Conservation (phyloP, 2,113 vertebrate species). For the Theristicus caerulescens region DNA sequence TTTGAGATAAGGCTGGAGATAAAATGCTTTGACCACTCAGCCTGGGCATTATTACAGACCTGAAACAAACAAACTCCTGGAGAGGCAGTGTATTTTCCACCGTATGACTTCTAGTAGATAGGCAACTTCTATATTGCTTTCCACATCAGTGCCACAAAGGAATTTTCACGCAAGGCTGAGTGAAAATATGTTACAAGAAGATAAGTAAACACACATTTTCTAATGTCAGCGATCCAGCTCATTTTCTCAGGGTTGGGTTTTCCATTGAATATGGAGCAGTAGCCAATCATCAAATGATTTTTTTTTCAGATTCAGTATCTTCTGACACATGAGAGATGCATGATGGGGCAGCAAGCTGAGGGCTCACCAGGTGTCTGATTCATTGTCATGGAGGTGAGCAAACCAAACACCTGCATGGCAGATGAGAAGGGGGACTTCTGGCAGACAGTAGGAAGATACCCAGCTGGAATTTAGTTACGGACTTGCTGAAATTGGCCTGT, state of each 20-base stretch:
- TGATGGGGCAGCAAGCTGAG: neutral
- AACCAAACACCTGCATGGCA: slow-evolving; percentile 35
- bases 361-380: neutral
- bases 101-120: neutral
- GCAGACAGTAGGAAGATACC: slow-evolving; percentile 16
- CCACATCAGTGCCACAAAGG: neutral
- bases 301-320: neutral
- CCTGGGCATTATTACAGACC: neutral
- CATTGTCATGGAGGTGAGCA: neutral
- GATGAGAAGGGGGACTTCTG: slow-evolving; percentile 36
- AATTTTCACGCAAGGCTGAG: slow-evolving; percentile 10
- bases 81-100: neutral
- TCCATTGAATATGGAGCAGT: neutral
- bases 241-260: neutral
- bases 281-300: neutral
- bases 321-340: neutral
- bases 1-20: slow-evolving; percentile 2
- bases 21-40: slow-evolving; percentile 29
- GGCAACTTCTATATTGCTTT: neutral
- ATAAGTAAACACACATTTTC: neutral
- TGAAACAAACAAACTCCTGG: neutral
- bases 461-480: slow-evolving; percentile 59
- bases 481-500: slow-evolving; percentile 61
- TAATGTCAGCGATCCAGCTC: neutral
- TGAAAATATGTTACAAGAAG: neutral